These are phyloP conservation scores for Caprella mutica DNA, from an alignment of 2,888 invertebrate genomes.

Conservation along the genomic window DNA sequence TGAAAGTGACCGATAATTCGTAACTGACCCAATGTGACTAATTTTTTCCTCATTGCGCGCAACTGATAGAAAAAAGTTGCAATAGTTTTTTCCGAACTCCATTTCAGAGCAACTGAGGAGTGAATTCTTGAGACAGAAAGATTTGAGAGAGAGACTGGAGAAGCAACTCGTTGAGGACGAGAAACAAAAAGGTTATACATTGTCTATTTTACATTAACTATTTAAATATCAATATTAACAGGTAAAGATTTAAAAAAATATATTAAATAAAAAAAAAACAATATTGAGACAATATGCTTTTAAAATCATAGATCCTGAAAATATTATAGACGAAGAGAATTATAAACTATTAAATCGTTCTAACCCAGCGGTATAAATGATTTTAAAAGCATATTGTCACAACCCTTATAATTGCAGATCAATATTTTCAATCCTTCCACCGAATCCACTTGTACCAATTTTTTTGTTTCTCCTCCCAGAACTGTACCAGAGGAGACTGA, in stretches of 20 bases:
- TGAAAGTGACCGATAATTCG: not conserved
- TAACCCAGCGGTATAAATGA: too few relatives aligned
- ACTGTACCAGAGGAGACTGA: constrained; percentile 75
- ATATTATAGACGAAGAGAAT: too few relatives aligned
- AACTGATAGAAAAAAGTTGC: not conserved
- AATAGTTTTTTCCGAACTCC: constrained; percentile 35
- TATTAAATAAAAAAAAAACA: not conserved
- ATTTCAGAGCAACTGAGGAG: constrained; percentile 87
- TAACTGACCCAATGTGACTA: not conserved
- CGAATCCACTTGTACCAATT: constrained; percentile 22
- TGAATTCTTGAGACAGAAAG: constrained; percentile 84
- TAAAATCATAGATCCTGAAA: too few relatives aligned
- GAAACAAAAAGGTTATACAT: constrained; percentile 72
- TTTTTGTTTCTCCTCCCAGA: constrained; percentile 48
- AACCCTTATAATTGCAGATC: not conserved
- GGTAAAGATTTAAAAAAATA: not conserved
- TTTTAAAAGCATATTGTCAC: too few relatives aligned
- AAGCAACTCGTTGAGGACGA: constrained; percentile 86
- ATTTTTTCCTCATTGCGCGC: not conserved
- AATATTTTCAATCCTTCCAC: too few relatives aligned
- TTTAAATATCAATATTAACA: not conserved
- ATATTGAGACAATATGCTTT: not conserved
- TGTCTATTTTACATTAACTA: not conserved
- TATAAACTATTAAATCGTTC: too few relatives aligned
- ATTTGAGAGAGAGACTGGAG: constrained; percentile 85